Base-by-base conservation (phyloP, 2,888 invertebrate species). In the Octodonta nipae region DNA sequence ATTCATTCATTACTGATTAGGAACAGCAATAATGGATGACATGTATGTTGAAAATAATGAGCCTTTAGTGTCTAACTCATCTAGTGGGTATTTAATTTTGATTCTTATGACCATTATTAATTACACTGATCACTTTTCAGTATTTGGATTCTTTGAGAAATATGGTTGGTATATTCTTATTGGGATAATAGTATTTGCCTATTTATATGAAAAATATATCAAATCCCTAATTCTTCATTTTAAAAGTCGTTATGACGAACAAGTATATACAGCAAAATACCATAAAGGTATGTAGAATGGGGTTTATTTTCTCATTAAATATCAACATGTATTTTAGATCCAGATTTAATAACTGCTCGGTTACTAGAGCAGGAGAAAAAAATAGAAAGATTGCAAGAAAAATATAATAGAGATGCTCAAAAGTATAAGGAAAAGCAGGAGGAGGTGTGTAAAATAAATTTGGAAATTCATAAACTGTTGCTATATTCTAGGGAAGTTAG, bases 121-220 rank as follows among this genome's bases (percentile, higher is more conserved):
- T n/a, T n/a, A n/a, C n/a, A n/a, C n/a, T n/a, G n/a, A n/a, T n/a
- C n/a, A n/a, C n/a, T n/a, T n/a, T n/a, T n/a, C n/a, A n/a, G n/a
- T n/a, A n/a, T n/a, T n/a, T n/a, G n/a, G n/a, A n/a, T n/a, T n/a
- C n/a, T n/a, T n/a, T n/a, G 47, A 48, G 35, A 40, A 45, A 36
- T 55, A 56, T 13, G 64, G 64, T 27, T 66, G 65, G 65, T 61
- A 63, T 32, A 15, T 62, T 3, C 29, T 65, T 13, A 51, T 52
- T 5, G 29, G 47, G 8, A 16, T 28, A 10, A 29, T 61, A 24
- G 37, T 47, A 10, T 36, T 58, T 11, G 44, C 51, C 33, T 61
- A 58, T 32, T 38, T 55, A 10, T 61, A 53, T 34, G 55, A 56
- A 11, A 58, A 55, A 37, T 41, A 36, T 13, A 28, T 63, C n/a